Conservation (phyloP, 2,797 vertebrate species). For the Sphaeramia orbicularis region DNA sequence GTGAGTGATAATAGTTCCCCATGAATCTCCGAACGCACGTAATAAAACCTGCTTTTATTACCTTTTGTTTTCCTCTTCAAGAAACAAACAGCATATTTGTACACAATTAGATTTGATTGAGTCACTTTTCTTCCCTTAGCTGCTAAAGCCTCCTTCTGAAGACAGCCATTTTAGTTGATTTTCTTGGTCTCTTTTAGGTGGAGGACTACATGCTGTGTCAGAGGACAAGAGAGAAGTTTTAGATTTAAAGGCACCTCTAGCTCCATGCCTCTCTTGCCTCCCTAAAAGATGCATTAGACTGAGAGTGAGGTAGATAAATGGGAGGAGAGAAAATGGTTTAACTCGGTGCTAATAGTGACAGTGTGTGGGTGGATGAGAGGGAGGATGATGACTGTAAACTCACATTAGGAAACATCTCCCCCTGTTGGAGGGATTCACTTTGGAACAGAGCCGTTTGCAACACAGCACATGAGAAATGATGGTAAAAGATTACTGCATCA, state of each 20-base stretch:
- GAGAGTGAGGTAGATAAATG: slow-evolving; percentile 66
- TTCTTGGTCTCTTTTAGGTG: slow-evolving; percentile 38
- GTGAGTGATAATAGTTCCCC: slow-evolving; percentile 69
- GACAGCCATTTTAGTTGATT: slow-evolving; percentile 63
- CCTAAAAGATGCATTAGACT: slow-evolving; percentile 61
- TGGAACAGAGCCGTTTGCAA: slow-evolving; percentile 31
- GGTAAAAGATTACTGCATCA: slow-evolving; percentile 60
- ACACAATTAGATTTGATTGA: slow-evolving; percentile 67
- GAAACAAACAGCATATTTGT: slow-evolving; percentile 60
- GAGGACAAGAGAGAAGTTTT: slow-evolving; percentile 46
- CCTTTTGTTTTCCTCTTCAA: slow-evolving; percentile 66
- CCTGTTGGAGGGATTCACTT: slow-evolving; percentile 79
- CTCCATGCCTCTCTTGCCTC: slow-evolving; percentile 22
- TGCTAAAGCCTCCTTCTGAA: slow-evolving; percentile 30
- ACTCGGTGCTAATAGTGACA: slow-evolving; percentile 77
- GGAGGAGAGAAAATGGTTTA: slow-evolving; percentile 78
- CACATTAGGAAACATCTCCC: slow-evolving; percentile 85
- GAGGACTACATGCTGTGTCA: slow-evolving; percentile 30
- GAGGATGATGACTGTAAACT: slow-evolving; percentile 62
- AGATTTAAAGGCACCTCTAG: slow-evolving; percentile 54
- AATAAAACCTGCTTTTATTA: slow-evolving; percentile 73
- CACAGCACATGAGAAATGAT: slow-evolving; percentile 51
- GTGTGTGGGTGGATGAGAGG: slow-evolving; percentile 68
- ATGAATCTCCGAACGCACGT: slow-evolving; percentile 58
- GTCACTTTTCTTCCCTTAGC: slow-evolving; percentile 53